phyloP scores from a whole-genome alignment of 2,113 vertebrate species.

The Tragelaphus imberbis region DNA sequence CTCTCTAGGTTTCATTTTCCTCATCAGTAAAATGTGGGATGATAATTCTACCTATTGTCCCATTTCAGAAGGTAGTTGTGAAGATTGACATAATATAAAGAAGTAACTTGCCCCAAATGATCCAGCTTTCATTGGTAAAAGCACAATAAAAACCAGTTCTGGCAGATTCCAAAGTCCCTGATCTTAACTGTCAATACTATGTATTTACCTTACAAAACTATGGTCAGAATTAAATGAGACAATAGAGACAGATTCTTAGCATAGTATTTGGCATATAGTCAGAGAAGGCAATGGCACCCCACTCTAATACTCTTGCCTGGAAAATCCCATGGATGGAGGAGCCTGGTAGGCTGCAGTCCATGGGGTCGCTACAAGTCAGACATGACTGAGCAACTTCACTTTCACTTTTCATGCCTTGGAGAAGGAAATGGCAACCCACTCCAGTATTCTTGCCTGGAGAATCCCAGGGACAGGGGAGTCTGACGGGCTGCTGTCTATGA shows the following conservation, averaged over 20 bases:
- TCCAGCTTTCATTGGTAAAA: not conserved
- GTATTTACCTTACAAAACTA: not conserved
- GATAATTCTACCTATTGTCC: not conserved
- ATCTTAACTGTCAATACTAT: not conserved
- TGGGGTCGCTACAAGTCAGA: no score
- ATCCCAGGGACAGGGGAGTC: no score
- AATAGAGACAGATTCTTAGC: not conserved
- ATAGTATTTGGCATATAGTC: not conserved
- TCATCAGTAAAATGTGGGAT: not conserved
- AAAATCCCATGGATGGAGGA: no score
- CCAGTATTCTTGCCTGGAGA: no score
- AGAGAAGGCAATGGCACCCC: no score
- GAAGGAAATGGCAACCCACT: no score
- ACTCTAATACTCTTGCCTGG: no score
- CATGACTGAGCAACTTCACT: no score
- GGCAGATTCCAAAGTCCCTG: not conserved
- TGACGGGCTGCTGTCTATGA: no score
- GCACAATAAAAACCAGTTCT: not conserved
- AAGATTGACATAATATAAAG: not conserved
- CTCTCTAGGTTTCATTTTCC: not conserved
- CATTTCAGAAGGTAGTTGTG: not conserved
- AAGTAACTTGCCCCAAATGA: not conserved
- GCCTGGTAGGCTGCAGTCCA: no score
- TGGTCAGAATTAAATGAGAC: not conserved
- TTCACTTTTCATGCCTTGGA: no score